Evolutionary conservation across 2,113 vertebrate species (phyloP), one percentile per base, ranked within the genome.

Genomic region (Panthera uncia): DNA sequence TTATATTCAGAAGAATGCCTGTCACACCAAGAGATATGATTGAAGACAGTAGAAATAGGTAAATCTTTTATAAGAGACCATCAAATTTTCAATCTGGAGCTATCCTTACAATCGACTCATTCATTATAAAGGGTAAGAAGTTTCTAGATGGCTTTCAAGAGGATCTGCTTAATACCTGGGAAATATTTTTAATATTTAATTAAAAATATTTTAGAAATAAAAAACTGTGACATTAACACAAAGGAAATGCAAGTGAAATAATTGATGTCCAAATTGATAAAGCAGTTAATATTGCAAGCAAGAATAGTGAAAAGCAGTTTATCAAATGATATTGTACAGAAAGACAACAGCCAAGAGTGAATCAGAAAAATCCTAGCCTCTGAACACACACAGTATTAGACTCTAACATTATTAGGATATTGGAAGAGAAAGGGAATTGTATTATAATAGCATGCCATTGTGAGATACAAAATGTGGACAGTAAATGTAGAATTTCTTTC

Each of bases 211-310:
- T 65, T 83, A 52, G 33, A 52, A 81, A 79, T 45, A 74, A 2
- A 68, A 91, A 97, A 55, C 15, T n/a, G 91, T 82, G 57, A 76
- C 41, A 81, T 76, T 36, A 74, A 45, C 41, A 96, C 50, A 65
- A 14, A 45, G 15, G 41, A 87, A 93, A 63, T 93, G 12, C 10
- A 87, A 82, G 68, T 91, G 3, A 61, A 96, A 68, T 31, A 48
- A 12, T 16, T 86, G 25, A n/a, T 63, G 31, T 83, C 87, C 71
- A 95, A 65, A 88, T 27, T 83, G 45, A 86, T 52, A 68, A 94
- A 94, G 27, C 13, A 89, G 41, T 95, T 57, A 82, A 91, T 83
- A 83, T 93, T 90, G 87, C 2, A 89, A 74, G 25, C 66, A 95
- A 79, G 66, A 90, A 66, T 76, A 45, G 91, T 16, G 45, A 66